Evolutionary conservation across 92 coral and sea anemone genomes (phyloP).

Genomic region (Pocillopora grandis): DNA sequence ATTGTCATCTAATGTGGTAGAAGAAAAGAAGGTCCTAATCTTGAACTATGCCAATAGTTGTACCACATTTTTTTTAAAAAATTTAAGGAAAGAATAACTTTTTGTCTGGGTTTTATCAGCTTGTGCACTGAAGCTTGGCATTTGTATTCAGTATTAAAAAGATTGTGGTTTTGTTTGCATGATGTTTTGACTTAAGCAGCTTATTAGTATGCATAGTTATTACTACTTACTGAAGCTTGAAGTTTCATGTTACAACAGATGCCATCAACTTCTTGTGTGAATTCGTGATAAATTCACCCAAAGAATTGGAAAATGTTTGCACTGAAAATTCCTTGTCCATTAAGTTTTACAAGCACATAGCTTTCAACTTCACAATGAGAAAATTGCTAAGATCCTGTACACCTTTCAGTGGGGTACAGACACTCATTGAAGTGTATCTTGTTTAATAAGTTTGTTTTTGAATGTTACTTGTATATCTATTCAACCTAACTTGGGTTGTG

Average conservation of each 20-base stretch:
- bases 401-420: slow-evolving; percentile 22
- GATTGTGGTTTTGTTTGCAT: slow-evolving; percentile 20
- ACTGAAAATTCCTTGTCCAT: not conserved
- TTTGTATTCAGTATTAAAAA: not conserved
- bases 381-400: slow-evolving; percentile 36
- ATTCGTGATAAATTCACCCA: not conserved
- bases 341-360: not conserved
- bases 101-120: not conserved
- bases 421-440: slow-evolving; percentile 14
- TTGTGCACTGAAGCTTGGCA: not conserved
- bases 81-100: too few species aligned
- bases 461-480: slow-evolving; percentile 1
- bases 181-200: slow-evolving; percentile 16
- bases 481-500: not conserved
- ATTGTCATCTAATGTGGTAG: too few species aligned
- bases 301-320: not conserved
- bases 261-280: not conserved
- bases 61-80: too few species aligned
- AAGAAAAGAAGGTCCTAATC: too few species aligned
- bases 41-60: too few species aligned
- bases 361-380: slow-evolving; percentile 17
- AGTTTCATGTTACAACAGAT: slow-evolving; percentile 6
- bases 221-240: slow-evolving; percentile 22
- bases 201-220: slow-evolving; percentile 28
- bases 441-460: not conserved